Conservation (phyloP, 2,888 invertebrate genomes). For the Cotesia congregata region DNA sequence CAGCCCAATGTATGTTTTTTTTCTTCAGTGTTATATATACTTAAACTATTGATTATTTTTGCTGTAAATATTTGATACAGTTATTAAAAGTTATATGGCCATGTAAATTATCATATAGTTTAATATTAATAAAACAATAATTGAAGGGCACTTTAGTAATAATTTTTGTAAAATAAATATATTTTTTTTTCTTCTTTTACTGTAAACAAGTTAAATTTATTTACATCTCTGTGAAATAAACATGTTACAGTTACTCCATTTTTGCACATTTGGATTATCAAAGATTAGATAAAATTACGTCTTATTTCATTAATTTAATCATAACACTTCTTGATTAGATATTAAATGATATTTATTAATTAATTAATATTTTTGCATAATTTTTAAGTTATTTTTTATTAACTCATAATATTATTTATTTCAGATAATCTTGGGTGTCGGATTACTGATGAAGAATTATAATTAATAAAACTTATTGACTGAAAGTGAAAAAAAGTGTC, state of each 20-base stretch:
- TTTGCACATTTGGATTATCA: conserved; percentile 26
- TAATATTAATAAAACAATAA: neutral
- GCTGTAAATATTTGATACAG: neutral
- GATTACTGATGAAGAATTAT: neutral
- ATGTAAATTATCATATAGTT: neutral
- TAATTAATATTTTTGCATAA: neutral
- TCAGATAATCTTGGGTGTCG: neutral
- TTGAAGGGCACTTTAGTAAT: no score
- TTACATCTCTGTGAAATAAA: neutral
- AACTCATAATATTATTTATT: neutral
- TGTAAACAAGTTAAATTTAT: neutral
- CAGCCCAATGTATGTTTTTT: neutral
- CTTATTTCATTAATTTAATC: conserved; percentile 21
- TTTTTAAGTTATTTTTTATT: neutral
- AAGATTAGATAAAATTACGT: conserved; percentile 22
- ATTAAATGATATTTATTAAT: neutral
- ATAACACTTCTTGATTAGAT: conserved; percentile 14
- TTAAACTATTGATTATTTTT: neutral
- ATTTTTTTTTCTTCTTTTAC: neutral
- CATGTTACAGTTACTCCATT: neutral
- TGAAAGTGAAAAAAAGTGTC: neutral
- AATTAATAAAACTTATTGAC: neutral
- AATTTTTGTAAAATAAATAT: no score
- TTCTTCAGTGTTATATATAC: neutral
- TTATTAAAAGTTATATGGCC: neutral